Evolutionary conservation across 2,113 vertebrate genomes (phyloP).

Genomic region (Actenoides lindsayi): DNA sequence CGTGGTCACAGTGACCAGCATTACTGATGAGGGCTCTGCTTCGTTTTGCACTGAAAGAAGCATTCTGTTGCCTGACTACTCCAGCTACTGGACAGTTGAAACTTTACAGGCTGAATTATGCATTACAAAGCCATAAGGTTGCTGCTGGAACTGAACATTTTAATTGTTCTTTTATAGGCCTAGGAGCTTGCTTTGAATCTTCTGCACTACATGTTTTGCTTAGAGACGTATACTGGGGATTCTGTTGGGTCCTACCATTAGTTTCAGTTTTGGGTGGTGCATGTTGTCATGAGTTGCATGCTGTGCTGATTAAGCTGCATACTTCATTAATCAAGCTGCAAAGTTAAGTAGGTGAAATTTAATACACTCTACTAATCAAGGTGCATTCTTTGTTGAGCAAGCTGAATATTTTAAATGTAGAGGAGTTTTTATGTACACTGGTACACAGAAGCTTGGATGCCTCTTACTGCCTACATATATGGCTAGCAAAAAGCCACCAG

Average conservation of each 20-base stretch:
- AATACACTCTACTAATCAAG: conserved; percentile 74
- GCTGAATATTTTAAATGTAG: conserved; percentile 73
- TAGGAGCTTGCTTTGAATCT: neutral
- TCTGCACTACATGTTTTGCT: neutral
- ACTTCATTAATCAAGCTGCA: conserved; percentile 76
- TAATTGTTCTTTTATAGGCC: neutral
- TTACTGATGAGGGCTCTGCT: neutral
- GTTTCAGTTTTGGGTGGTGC: conserved; percentile 51
- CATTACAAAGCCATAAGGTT: neutral
- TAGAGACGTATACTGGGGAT: neutral
- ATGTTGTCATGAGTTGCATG: conserved; percentile 54
- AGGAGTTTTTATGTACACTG: conserved; percentile 26
- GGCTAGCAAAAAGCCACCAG: conserved; percentile 18
- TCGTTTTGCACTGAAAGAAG: neutral
- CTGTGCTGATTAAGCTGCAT: conserved; percentile 70
- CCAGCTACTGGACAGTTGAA: neutral
- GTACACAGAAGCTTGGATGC: conserved; percentile 2
- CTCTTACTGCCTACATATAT: neutral
- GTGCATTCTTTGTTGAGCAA: conserved; percentile 67
- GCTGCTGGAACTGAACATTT: neutral
- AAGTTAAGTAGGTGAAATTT: conserved; percentile 73
- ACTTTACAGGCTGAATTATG: neutral
- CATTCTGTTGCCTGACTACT: neutral
- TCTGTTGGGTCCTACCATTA: conserved; percentile 16
- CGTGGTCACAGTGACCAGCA: neutral